Evolutionary conservation across 2,113 vertebrate species (phyloP), one percentile per base, ranked within the genome.

Genomic region (Chaetodon auriga): DNA sequence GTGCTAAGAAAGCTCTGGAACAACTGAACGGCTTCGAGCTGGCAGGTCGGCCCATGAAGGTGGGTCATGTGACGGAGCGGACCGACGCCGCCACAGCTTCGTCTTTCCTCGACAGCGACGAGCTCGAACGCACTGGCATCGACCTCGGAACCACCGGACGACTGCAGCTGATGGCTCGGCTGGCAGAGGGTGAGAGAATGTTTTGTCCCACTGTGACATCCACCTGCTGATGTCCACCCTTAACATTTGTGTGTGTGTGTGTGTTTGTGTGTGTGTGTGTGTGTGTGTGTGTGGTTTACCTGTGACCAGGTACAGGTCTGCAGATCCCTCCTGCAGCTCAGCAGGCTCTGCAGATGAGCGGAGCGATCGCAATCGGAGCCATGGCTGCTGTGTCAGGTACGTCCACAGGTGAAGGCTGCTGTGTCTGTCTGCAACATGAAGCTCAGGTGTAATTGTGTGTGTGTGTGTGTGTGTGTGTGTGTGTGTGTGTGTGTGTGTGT

Each of bases 311-410:
- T 81, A 97, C 98, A 11, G 98, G 98, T 46, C 92, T 99, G 30
- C 97, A 98, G 93, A 99, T 99, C 62, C 97, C 98, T n/a, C 97
- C 98, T 5, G 97, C 98, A 41, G 98, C 98, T 49, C 98, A 99
- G 77, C 98, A 99, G 84, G 98, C 98, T 60, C 93, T 99, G 58
- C 98, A 99, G 85, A 99, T 99, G 98, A 99, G 97, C 0, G 97
- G 97, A 4, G 97, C 97, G n/a, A 95, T 99, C 87, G 96, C 97
- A 58, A 96, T 99, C 81, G 98, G 97, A 84, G 97, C 98, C 90
- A 97, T 99, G 94, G 97, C 97, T 90, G 95, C 95, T 36, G 95
- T 95, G 61, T 94, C 95, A 69, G 98, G 98, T 99, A 41, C 38
- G 8, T 8, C 6, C 38, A 3, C 38, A 41, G 38, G 38, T 41